Percentiles rank a stretch among this genome's conserved stretches.
phyloP scores from a whole-genome alignment of 2,113 vertebrate species.

The Copsychus sechellarum region DNA sequence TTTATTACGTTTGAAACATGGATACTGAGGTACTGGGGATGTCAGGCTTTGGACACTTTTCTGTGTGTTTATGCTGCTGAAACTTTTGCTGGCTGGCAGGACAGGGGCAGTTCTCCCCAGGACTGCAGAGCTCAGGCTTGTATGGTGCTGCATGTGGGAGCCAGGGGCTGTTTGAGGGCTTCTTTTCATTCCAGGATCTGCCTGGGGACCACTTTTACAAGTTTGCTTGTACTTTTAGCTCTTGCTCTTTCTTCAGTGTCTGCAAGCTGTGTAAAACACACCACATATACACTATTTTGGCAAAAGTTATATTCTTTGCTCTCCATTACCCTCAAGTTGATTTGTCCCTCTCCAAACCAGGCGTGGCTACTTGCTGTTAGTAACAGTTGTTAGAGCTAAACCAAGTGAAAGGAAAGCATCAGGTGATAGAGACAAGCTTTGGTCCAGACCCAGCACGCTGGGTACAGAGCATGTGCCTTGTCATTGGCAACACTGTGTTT shows the following conservation, averaged over 20 bases:
- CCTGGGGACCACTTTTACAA: not conserved
- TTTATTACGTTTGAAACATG: not conserved
- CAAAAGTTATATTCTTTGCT: not conserved
- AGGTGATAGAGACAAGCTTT: not conserved
- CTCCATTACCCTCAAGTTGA: not conserved
- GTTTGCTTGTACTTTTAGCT: not conserved
- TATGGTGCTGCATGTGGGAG: rapidly evolving
- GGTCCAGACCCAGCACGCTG: not conserved
- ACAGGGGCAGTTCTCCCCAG: not conserved
- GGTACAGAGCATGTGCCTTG: not conserved
- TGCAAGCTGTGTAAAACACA: not conserved
- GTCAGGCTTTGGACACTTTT: not conserved
- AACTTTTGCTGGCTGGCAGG: not conserved
- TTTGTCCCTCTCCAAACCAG: not conserved
- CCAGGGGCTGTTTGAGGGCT: not conserved
- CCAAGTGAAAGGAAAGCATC: not conserved
- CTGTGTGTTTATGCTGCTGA: not conserved
- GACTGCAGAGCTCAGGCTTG: not conserved
- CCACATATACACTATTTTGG: not conserved
- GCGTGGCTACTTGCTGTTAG: not conserved
- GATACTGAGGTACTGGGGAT: not conserved
- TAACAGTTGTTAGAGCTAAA: not conserved
- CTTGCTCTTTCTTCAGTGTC: not conserved
- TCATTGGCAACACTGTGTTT: not conserved
- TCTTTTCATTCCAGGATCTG: not conserved